Conservation (phyloP, 1,140 invertebrate genomes). For the Trichonephila inaurata region DNA sequence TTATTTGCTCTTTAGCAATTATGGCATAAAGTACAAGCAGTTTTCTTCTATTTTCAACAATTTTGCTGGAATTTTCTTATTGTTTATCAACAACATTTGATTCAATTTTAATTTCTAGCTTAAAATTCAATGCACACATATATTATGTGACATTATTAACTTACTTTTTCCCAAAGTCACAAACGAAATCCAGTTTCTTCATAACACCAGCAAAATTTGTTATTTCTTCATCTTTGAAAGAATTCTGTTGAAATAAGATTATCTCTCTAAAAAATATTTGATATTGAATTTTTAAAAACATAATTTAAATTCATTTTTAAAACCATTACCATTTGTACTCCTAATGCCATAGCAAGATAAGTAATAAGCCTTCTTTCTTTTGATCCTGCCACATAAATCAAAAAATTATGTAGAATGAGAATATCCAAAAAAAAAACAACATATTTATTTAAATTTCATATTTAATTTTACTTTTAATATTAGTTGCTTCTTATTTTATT, state of each 20-base stretch:
- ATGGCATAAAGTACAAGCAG: no score
- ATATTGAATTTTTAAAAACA: background rate
- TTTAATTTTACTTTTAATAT: no score
- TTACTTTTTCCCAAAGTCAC: slow-evolving; percentile 83
- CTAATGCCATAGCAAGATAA: slow-evolving; percentile 86
- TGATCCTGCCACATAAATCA: slow-evolving; percentile 80
- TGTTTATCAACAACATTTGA: no score
- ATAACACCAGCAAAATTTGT: slow-evolving; percentile 81
- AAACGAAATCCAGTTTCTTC: slow-evolving; percentile 85
- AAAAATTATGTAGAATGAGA: background rate
- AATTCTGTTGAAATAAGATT: slow-evolving; percentile 78
- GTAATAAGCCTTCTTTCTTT: slow-evolving; percentile 85
- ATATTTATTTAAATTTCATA: no score
- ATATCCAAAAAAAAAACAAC: background rate
- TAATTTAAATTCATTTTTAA: background rate
- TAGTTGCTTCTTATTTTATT: no score
- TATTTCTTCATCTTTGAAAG: slow-evolving; percentile 81
- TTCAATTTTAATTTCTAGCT: no score
- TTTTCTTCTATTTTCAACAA: no score
- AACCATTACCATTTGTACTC: slow-evolving; percentile 83
- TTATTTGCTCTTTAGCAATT: no score
- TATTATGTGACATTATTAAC: background rate
- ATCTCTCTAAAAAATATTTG: background rate
- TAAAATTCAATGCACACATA: no score
- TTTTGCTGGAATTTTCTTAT: no score